phyloP scores from a whole-genome alignment of 2,888 invertebrate species.

The Drosophila merina region DNA sequence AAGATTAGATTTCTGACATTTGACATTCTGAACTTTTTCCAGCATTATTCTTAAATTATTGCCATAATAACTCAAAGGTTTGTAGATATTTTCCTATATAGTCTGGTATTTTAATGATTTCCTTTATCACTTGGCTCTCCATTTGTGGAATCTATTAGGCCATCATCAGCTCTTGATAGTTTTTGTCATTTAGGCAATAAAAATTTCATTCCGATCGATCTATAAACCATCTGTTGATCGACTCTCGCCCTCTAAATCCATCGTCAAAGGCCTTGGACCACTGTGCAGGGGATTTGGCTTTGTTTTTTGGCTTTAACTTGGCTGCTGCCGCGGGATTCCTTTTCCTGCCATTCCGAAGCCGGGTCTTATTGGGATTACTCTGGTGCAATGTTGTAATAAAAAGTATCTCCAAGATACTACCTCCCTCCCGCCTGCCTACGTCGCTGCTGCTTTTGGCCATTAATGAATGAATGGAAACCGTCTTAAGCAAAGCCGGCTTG shows the following conservation, averaged over 20 bases:
- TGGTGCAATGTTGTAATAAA: conserved; percentile 71
- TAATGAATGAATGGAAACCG: conserved; percentile 70
- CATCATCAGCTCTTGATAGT: conserved; percentile 16
- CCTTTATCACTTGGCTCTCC: background rate
- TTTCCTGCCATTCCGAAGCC: conserved; percentile 42
- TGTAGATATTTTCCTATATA: too few species aligned
- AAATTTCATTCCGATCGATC: conserved; percentile 17
- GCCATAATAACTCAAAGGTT: too few species aligned
- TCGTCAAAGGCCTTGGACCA: conserved; percentile 32
- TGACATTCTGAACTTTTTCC: too few species aligned
- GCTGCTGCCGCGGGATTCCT: background rate
- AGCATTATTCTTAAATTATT: too few species aligned
- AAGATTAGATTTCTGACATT: background rate
- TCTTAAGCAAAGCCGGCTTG: conserved; percentile 58
- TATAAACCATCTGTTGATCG: conserved; percentile 40
- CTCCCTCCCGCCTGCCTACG: conserved; percentile 28
- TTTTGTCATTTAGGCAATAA: conserved; percentile 11
- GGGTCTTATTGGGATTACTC: conserved; percentile 72
- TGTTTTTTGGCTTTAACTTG: conserved; percentile 42
- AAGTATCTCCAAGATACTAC: conserved; percentile 61
- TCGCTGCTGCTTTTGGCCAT: conserved; percentile 53
- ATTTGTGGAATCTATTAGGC: conserved; percentile 11
- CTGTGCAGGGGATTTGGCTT: conserved; percentile 33
- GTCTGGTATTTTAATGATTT: background rate
- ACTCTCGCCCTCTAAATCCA: conserved; percentile 27